Evolutionary conservation across 2,797 vertebrate genomes (phyloP).

Genomic region (Fistularia commersonii): DNA sequence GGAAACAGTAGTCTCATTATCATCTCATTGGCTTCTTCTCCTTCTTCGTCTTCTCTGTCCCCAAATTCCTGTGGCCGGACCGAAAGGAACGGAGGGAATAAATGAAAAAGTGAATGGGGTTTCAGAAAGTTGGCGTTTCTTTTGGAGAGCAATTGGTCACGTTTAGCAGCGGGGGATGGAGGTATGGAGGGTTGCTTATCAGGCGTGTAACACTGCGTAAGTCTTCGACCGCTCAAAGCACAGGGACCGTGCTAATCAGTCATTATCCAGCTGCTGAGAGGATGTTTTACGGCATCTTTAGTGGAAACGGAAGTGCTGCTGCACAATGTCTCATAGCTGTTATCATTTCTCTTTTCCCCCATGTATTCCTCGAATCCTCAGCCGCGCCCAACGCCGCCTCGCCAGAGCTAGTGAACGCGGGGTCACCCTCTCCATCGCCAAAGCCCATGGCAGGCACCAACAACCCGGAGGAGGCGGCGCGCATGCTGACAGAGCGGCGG

Average conservation of each 20-base stretch:
- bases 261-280: slow-evolving; percentile 10
- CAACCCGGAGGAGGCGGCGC: slow-evolving; percentile 85
- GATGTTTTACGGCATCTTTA: slow-evolving; percentile 3
- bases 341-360: neutral
- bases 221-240: slow-evolving; percentile 9
- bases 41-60: no score
- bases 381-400: slow-evolving; percentile 14
- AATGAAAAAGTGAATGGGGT: no score
- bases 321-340: neutral
- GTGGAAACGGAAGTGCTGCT: no score
- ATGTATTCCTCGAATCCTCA: slow-evolving; percentile 32
- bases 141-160: slow-evolving; percentile 6
- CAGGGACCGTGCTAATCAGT: no score
- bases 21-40: no score
- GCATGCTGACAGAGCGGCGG: slow-evolving; percentile 88
- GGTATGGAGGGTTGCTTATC: no score
- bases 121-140: neutral
- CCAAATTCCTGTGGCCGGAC: slow-evolving; percentile 2
- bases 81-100: neutral
- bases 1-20: no score
- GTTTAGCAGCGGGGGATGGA: slow-evolving; percentile 25
- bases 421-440: slow-evolving; percentile 67
- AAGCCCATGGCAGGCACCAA: slow-evolving; percentile 91
- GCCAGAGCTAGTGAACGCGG: slow-evolving; percentile 26
- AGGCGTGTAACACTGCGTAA: no score